Evolutionary conservation across 2,113 vertebrate species (phyloP).

Genomic region (Galeopterus variegatus): DNA sequence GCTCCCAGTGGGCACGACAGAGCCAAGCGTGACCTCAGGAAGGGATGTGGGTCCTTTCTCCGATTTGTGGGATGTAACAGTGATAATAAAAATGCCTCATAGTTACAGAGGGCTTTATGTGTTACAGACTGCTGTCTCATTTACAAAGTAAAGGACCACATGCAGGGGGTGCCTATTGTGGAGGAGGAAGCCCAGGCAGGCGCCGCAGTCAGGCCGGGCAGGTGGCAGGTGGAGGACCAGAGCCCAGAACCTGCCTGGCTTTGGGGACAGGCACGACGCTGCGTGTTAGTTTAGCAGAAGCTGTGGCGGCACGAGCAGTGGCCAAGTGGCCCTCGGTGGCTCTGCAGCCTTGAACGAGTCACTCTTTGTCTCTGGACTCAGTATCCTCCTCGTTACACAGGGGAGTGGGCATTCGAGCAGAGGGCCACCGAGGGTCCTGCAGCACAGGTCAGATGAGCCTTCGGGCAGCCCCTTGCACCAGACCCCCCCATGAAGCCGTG

Average conservation of each 20-base stretch:
- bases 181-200: neutral
- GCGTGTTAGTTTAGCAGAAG: neutral
- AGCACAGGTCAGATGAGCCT: neutral
- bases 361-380: neutral
- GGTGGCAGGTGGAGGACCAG: no score
- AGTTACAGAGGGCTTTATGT: neutral
- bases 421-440: neutral
- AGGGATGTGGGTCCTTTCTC: neutral
- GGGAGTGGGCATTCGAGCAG: neutral
- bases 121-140: neutral
- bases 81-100: neutral
- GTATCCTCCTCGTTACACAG: neutral
- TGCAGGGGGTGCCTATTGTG: fast-evolving
- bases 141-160: fast-evolving
- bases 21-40: no score
- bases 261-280: fast-evolving
- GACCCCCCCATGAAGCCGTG: neutral
- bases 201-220: fast-evolving
- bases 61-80: neutral
- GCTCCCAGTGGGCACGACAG: fast-evolving
- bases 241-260: neutral
- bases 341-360: no score
- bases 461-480: no score
- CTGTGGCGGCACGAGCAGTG: fast-evolving
- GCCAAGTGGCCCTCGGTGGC: neutral